Base-by-base conservation (phyloP, 1,140 invertebrate species). In the Acromyrmex heyeri region DNA sequence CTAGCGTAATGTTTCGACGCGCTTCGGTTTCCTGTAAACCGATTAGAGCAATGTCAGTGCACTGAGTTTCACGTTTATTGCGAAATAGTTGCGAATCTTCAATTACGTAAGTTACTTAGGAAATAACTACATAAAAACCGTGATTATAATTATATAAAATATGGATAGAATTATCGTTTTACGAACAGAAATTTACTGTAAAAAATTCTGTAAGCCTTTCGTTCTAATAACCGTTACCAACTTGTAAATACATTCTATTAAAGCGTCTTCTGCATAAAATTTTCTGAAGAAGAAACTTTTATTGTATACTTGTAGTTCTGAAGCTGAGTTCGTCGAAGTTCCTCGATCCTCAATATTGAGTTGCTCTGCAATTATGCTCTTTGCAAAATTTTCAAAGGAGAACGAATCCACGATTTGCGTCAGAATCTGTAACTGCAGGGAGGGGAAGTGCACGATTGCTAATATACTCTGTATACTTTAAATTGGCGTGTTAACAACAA, bases 401-500 rank as follows among this genome's bases (percentile, higher is more conserved):
- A 57, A 67, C 44, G 21, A 67, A 69, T 62, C 50, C 53, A 1
- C 8, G 38, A 65, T 53, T 21, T 57, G 34, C n/a, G 30, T 82
- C 53, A 21, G 38, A 21, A 59, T 61, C 5, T 44, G 30, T 59
- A 55, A 44, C 53, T 44, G 30, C 30, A 34, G 10, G 14, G 21
- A 21, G 48, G n/a, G 18, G 24, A 44, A 24, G 44, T 7, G 61
- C 3, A 16, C 18, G 59, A 55, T 38, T 57, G 44, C 27, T 73
- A 27, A 73, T 75, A 48, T 48, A 62, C 38, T 50, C 38, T 16
- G 57, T 73, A 48, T 38, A 61, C 59, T 50, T 83, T 34, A 83
- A 67, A 85, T 78, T 64, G 82, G 34, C 48, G 48, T 64, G 82
- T 24, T 65, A 85, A 76, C 72, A 62, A 77, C 64, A 69, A 73